Evolutionary conservation across 1,140 invertebrate genomes (phyloP), one percentile per base, ranked within the genome.

Genomic region (Macrocentrus cingulum): DNA sequence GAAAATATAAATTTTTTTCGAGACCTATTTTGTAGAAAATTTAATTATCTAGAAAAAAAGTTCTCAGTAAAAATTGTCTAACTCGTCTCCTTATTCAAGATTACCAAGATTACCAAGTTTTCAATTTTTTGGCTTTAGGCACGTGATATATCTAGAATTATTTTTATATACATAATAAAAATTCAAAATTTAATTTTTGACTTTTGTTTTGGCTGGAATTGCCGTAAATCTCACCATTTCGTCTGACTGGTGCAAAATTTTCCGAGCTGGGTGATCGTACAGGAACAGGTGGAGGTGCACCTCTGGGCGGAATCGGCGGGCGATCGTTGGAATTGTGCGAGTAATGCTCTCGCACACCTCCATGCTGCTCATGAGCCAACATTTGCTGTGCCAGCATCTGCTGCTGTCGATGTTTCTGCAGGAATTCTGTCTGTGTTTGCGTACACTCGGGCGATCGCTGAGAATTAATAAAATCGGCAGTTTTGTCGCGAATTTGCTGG

Each of bases 281-380:
- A 3, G 81, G 82, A 53, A 84, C 71, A 9, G 82, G 82, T 9
- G 83, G 82, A 2, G 82, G 80, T 1, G 79, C 81, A 7, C 80
- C 82, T 64, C 83, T 70, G 0, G 83, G 83, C 44, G 83, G 83
- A 54, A 84, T 80, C 0, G 83, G 82, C 39, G 83, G 83, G 60
- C 82, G 82, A 15, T 83, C 82, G n/a, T 68, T 73, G 2, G 75
- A 67, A 55, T 67, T 68, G 2, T 46, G 44, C 41, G 64, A 60
- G 56, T 68, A 69, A 9, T 71, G 68, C 32, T 75, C 69, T 22
- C 68, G 66, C 37, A 64, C 66, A n/a, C 13, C 57, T 2, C 67
- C 19, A 23, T 74, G 68, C 9, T 75, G 71, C 3, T 71, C 72
- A 8, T 74, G 71, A 13, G 72, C 64, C 0, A 72, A 15, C 23